phyloP scores from a whole-genome alignment of 35 echinoderm and acorn worm genomes.

The Ophioderma brevispina region DNA sequence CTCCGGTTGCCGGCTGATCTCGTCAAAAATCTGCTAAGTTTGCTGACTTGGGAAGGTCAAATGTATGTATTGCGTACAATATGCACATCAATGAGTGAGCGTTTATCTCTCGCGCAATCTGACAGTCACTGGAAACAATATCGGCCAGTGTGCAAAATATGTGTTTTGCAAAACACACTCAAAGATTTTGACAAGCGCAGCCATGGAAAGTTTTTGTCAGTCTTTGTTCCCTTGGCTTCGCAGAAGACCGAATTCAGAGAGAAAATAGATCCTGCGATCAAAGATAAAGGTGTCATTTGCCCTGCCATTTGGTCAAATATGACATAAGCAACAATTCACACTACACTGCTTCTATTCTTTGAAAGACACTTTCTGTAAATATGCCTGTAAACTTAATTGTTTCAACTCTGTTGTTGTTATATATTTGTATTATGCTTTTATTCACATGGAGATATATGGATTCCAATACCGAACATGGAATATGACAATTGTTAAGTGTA shows the following conservation, averaged over 20 bases:
- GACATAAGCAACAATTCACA: not conserved
- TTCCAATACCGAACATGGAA: no score
- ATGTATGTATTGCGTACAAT: constrained; percentile 7
- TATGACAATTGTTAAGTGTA: no score
- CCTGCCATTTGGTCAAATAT: not conserved
- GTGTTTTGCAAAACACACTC: constrained; percentile 10
- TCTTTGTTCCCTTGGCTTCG: not conserved
- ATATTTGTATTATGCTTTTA: no score
- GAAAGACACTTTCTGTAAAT: no score
- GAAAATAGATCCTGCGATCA: not conserved
- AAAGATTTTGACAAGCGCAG: not conserved
- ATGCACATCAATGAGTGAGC: not conserved
- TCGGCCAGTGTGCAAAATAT: not conserved
- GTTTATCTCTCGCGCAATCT: not conserved
- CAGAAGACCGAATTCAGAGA: not conserved
- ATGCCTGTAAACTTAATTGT: no score
- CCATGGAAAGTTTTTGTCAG: not conserved
- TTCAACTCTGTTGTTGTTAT: no score
- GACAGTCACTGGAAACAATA: not conserved
- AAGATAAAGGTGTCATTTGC: not conserved
- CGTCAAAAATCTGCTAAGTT: not conserved
- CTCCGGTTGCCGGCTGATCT: not conserved
- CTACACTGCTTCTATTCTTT: no score
- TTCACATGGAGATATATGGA: no score
- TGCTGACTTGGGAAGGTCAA: not conserved